phyloP scores from a whole-genome alignment of 2,888 invertebrate genomes.

The Choreutis nemorana region DNA sequence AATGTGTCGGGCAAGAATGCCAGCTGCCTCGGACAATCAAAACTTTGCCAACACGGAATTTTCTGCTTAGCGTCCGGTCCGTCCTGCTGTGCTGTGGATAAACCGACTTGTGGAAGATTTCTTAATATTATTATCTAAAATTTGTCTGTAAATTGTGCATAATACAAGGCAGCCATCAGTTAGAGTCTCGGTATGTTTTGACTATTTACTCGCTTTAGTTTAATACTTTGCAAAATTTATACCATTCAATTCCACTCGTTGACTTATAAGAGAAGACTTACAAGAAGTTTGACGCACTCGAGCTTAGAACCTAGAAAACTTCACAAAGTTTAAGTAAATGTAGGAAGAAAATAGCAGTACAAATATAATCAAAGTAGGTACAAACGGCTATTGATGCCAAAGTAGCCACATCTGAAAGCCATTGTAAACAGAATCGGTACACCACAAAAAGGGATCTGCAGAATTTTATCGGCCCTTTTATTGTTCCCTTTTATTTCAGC shows the following conservation, averaged over 20 bases:
- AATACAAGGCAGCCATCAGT: no score
- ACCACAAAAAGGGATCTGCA: conserved; percentile 38
- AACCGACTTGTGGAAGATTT: no score
- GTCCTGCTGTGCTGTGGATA: conserved; percentile 42
- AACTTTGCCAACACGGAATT: conserved; percentile 59
- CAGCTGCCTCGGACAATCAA: conserved; percentile 65
- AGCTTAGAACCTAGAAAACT: no score
- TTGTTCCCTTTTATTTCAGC: conserved; percentile 38
- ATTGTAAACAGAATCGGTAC: conserved; percentile 26
- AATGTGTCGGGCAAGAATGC: conserved; percentile 59
- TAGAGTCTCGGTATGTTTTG: conserved; percentile 4
- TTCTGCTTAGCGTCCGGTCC: conserved; percentile 58
- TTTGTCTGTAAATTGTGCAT: no score
- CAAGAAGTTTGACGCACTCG: no score
- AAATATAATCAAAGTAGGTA: no score
- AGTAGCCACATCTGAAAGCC: conserved; percentile 34
- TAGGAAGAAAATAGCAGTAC: no score
- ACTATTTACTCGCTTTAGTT: not conserved
- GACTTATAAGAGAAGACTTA: no score
- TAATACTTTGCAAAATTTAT: not conserved
- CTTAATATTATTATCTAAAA: no score
- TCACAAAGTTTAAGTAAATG: no score
- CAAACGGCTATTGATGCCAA: no score
- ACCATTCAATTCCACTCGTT: no score
- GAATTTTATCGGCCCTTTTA: conserved; percentile 30